Base-by-base conservation (phyloP, 2,113 vertebrate species). In the Neodontobutis hainanensis region DNA sequence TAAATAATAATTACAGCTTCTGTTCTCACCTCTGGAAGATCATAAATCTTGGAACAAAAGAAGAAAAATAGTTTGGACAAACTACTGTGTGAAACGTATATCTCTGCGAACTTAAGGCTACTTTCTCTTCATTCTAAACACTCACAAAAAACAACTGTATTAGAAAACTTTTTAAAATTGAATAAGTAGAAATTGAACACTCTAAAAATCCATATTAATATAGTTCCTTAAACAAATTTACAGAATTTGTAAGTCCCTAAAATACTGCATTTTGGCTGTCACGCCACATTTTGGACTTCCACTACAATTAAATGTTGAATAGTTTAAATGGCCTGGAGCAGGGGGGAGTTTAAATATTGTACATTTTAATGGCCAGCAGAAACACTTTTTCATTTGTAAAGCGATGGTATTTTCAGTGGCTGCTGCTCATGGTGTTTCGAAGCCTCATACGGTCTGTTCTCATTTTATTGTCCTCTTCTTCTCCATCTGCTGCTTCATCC, bases 401-500 rank as follows among this genome's bases (percentile, higher is more conserved):
- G 65, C 77, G 83, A 78, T 82, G 81, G 79, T 73, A 66, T 59
- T 82, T 56, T 74, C 65, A 79, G 73, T 61, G 50, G 64, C 70
- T 34, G 38, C 74, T 52, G 53, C 52, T 61, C 69, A n/a, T 59
- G 59, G 70, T 82, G 78, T 77, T 67, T 36, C 53, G 55, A 60
- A 63, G 55, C 47, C 73, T 65, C 77, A 68, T 10, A 53, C 60
- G 80, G 75, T 77, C 79, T 62, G 72, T 71, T 58, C 70, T 74
- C 72, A 48, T 77, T 76, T 84, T 80, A 71, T 82, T 75, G 55
- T 83, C 75, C 61, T 64, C 52, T 55, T 7, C 73, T 34, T 70
- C 59, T 81, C 85, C 85, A 87, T 86, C 83, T 87, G 85, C 83
- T 55, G 65, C 60, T 65, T 48, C 72, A 10, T 69, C 64, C 50